Evolutionary conservation across 1,140 invertebrate genomes (phyloP), one percentile per base, ranked within the genome.

Genomic region (Papilio xuthus): DNA sequence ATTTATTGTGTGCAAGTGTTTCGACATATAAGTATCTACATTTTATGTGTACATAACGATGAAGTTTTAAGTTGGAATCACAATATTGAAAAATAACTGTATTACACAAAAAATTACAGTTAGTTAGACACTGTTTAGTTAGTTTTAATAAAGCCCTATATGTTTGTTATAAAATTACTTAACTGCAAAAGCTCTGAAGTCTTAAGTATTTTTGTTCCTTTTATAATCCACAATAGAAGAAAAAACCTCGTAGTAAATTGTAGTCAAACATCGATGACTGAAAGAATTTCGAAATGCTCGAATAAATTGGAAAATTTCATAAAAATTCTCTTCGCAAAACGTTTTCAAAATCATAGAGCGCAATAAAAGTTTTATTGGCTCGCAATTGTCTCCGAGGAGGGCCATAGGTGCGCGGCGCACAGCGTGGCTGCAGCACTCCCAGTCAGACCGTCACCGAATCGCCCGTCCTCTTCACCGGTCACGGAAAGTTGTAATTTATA

Each of bases 361-460:
- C 87, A 88, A 89, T 93, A 92, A 92, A 93, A 93, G 87, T 93
- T 93, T 92, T 92, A 93, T 93, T 93, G 90, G 89, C 83, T 90
- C 86, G 89, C 84, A 87, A 90, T 92, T 91, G 89, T 90, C 89
- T 91, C 87, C 85, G 78, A 85, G 85, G 85, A 85, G 86, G 80
- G 84, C 85, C 85, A 89, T 90, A 89, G 89, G 87, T 89, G 86
- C 88, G 81, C 76, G 77, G 81, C 77, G 82, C 56, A 81, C 81
- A 50, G 79, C 77, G 79, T 75, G 77, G 74, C 77, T 44, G 70
- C 77, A 72, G 47, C 72, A 8, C 18, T n/a, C n/a, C 50, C 41
- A 75, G 67, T 13, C 81, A 53, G 50, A n/a, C 83, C 77, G 81
- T 71, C 78, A 75, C 79, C 63, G 81, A 83, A 72, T 83, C 81